phyloP scores from a whole-genome alignment of 2,888 invertebrate genomes.

The Margaritifera margaritifera region DNA sequence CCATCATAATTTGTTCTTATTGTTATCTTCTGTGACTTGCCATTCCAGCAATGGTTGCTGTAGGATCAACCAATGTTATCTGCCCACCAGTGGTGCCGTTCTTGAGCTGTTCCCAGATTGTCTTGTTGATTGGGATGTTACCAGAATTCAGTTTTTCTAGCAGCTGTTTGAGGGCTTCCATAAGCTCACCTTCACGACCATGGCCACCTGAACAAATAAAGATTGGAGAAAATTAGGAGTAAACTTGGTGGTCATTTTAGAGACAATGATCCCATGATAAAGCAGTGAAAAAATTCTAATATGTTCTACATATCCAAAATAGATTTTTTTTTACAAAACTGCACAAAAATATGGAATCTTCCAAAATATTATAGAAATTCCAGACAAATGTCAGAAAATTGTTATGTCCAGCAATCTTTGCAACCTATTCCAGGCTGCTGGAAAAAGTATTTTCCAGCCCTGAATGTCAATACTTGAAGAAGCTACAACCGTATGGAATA shows the following conservation, averaged over 20 bases:
- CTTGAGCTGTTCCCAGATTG: conserved; percentile 54
- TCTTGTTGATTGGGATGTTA: conserved; percentile 61
- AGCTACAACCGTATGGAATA: no score
- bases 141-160: conserved; percentile 66
- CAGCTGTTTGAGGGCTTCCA: conserved; percentile 62
- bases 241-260: not conserved
- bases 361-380: no score
- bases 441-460: no score
- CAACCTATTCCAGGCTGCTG: no score
- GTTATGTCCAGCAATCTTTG: no score
- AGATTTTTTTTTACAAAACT: no score
- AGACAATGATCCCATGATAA: no score
- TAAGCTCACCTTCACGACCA: conserved; percentile 64
- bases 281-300: not conserved
- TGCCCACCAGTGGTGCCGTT: conserved; percentile 40
- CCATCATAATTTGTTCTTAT: no score
- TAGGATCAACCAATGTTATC: not conserved
- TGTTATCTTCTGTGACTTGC: conserved; percentile 2
- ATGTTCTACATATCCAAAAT: no score
- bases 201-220: conserved; percentile 37
- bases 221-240: not conserved
- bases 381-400: no score
- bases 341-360: no score
- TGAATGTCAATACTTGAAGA: no score
- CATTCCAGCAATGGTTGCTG: conserved; percentile 7